Conservation (phyloP, 1,140 invertebrate genomes). For the Papilio machaon region DNA sequence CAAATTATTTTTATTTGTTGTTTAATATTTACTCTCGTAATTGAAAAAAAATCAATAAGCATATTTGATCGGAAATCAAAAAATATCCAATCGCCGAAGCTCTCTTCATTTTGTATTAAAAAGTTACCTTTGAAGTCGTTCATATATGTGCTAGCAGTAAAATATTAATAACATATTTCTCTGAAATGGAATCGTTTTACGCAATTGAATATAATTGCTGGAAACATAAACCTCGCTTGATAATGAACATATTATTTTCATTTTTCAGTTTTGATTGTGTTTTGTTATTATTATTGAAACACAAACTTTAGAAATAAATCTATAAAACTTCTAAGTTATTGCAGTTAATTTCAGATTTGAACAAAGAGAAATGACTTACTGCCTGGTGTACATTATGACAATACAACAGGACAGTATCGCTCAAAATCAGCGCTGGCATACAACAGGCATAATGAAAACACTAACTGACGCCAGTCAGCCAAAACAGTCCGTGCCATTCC, state of each 20-base stretch:
- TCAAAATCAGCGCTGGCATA: too few relatives aligned
- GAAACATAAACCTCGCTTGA: background rate
- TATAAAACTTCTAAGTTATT: background rate
- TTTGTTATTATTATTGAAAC: background rate
- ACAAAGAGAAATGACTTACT: background rate
- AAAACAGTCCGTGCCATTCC: too few relatives aligned
- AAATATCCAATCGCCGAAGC: background rate
- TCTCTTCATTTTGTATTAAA: background rate
- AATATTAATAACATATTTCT: conserved; percentile 10
- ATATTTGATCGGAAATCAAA: background rate
- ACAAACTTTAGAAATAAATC: background rate
- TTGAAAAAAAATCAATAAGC: background rate
- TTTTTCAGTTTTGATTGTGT: background rate
- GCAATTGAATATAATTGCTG: conserved; percentile 13
- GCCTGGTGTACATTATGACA: background rate
- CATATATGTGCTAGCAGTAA: background rate
- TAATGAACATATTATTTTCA: background rate
- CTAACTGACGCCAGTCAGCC: too few relatives aligned
- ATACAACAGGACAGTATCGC: too few relatives aligned
- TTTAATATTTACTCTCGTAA: background rate
- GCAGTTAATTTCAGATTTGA: too few relatives aligned
- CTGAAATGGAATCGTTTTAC: background rate
- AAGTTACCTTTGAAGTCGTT: background rate
- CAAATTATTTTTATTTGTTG: background rate
- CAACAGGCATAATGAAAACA: too few relatives aligned